Percentiles rank a stretch among this genome's conserved stretches.
Conservation (phyloP, 1,140 invertebrate genomes). For the Phymastichus coffea region DNA sequence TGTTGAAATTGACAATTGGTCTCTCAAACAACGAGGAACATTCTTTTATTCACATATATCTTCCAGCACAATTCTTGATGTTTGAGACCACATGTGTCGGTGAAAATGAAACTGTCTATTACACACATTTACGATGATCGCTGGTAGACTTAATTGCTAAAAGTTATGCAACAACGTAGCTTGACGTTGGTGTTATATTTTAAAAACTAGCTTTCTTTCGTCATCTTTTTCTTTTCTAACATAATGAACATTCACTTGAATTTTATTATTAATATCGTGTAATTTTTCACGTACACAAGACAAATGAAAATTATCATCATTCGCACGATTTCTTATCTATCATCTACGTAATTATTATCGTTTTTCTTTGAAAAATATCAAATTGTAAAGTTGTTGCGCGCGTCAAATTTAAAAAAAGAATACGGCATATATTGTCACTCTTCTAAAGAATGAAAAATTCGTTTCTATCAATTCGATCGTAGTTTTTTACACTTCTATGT, state of each 20-base stretch:
- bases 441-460: constrained; percentile 3
- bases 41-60: too few relatives aligned
- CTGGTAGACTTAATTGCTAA: constrained; percentile 35
- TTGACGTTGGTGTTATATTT: constrained; percentile 36
- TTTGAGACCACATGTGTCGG: constrained; percentile 22
- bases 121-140: constrained; percentile 18
- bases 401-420: too few relatives aligned
- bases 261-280: constrained; percentile 13
- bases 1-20: background rate
- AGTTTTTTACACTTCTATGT: background rate
- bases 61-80: too few relatives aligned
- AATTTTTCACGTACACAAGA: constrained; percentile 35
- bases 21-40: constrained; percentile 7
- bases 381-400: constrained; percentile 21
- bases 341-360: constrained; percentile 23
- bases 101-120: too few relatives aligned
- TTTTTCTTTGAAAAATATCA: constrained; percentile 20
- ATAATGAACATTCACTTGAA: constrained; percentile 35
- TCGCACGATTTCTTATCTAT: constrained; percentile 30
- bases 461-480: constrained; percentile 7
- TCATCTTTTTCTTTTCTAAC: constrained; percentile 25
- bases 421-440: background rate
- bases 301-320: constrained; percentile 30
- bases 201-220: constrained; percentile 32
- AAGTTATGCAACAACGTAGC: constrained; percentile 35